phyloP scores from a whole-genome alignment of 2,888 invertebrate species.

The Argyra leucocephala region DNA sequence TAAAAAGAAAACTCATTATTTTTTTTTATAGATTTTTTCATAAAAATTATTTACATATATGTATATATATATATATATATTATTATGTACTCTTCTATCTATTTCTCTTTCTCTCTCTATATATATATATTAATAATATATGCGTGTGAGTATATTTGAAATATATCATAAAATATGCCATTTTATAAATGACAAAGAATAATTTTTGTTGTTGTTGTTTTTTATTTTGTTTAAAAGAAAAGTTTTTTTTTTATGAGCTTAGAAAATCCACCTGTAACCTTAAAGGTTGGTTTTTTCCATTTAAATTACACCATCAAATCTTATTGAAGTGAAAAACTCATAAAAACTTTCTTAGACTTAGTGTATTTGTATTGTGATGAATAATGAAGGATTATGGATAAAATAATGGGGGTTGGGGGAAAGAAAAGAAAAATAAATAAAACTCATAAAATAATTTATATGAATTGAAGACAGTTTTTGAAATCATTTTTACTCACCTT shows the following conservation, averaged over 20 bases:
- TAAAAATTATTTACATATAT: too few relatives aligned
- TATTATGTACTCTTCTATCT: too few relatives aligned
- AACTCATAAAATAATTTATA: neutral
- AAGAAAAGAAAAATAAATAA: neutral
- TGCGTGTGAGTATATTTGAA: too few relatives aligned
- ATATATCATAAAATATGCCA: neutral
- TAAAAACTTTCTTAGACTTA: too few relatives aligned
- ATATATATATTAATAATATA: too few relatives aligned
- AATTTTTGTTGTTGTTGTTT: neutral
- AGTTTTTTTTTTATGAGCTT: neutral
- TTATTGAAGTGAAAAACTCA: neutral
- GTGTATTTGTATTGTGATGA: too few relatives aligned
- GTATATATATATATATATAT: too few relatives aligned
- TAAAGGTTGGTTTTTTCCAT: neutral
- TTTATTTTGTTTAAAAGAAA: neutral
- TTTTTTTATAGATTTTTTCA: too few relatives aligned
- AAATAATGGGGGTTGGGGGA: neutral
- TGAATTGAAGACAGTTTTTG: neutral
- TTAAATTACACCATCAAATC: neutral
- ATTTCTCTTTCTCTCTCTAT: too few relatives aligned
- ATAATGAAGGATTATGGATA: neutral
- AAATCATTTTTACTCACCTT: too few relatives aligned
- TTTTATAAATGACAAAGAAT: neutral
- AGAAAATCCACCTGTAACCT: conserved; percentile 2
- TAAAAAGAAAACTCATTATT: too few relatives aligned